Evolutionary conservation across 2,113 vertebrate genomes (phyloP).

Genomic region (Albula goreensis): DNA sequence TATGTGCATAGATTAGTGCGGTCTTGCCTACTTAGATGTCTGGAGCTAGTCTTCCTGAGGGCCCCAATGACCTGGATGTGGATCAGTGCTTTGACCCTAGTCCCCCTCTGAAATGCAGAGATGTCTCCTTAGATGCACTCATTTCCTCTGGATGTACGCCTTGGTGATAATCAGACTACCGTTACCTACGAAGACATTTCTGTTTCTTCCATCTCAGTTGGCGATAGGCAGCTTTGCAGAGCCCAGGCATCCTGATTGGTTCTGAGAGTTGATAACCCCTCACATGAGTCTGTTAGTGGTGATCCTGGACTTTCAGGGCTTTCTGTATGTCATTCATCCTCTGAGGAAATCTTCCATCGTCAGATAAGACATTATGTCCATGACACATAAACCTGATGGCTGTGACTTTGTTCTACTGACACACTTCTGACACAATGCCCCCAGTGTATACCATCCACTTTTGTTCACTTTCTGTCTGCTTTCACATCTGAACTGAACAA

Average conservation of each 20-base stretch:
- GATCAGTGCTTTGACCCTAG: not conserved
- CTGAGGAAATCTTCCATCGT: not conserved
- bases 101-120: not conserved
- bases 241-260: not conserved
- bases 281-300: not conserved
- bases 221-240: not conserved
- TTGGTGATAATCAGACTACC: not conserved
- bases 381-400: not conserved
- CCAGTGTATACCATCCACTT: no score
- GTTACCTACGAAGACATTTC: not conserved
- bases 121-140: conserved; percentile 2
- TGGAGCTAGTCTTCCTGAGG: not conserved
- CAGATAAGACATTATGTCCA: not conserved
- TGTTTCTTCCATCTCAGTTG: not conserved
- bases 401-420: not conserved
- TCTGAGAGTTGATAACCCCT: not conserved
- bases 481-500: no score
- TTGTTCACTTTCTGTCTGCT: no score
- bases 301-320: not conserved
- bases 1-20: not conserved
- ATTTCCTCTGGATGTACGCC: conserved; percentile 18
- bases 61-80: not conserved
- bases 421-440: not conserved
- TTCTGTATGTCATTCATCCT: not conserved
- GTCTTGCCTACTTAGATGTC: not conserved